Evolutionary conservation across 2,888 invertebrate species (phyloP).

Genomic region (Bhutanitis thaidina): DNA sequence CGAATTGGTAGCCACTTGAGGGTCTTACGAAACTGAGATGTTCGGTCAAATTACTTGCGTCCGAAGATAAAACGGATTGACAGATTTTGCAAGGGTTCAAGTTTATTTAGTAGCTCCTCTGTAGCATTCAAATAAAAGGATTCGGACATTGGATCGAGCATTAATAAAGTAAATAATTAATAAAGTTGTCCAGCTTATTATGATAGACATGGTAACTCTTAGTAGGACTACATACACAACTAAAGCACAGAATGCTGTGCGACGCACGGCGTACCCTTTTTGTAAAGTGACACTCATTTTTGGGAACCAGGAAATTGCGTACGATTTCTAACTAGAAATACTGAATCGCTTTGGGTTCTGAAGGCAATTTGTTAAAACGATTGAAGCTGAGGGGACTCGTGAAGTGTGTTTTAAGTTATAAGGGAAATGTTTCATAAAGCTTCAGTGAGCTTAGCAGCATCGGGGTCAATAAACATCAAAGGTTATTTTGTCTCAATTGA

Average conservation of each 20-base stretch:
- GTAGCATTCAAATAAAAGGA: no score
- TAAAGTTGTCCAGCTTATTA: no score
- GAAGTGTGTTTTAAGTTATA: conserved; percentile 24
- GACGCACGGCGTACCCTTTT: conserved; percentile 48
- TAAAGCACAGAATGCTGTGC: conserved; percentile 32
- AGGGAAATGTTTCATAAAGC: conserved; percentile 25
- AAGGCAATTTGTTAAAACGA: conserved; percentile 54
- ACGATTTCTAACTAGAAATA: conserved; percentile 50
- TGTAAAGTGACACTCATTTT: conserved; percentile 67
- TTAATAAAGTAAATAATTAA: no score
- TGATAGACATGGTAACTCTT: background rate
- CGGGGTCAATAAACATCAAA: conserved; percentile 21
- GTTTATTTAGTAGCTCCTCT: no score
- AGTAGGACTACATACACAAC: conserved; percentile 35
- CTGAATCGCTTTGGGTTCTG: conserved; percentile 35
- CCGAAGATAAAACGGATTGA: no score
- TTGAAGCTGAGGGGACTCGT: conserved; percentile 27
- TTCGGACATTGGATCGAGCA: no score
- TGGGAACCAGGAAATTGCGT: conserved; percentile 67
- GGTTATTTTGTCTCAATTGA: background rate
- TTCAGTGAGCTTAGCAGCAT: conserved; percentile 14
- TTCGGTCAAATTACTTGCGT: no score
- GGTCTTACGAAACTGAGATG: no score
- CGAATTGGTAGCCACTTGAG: no score
- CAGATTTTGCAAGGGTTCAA: no score